Conservation (phyloP, 2,888 invertebrate species). For the Pimpla rufipes region DNA sequence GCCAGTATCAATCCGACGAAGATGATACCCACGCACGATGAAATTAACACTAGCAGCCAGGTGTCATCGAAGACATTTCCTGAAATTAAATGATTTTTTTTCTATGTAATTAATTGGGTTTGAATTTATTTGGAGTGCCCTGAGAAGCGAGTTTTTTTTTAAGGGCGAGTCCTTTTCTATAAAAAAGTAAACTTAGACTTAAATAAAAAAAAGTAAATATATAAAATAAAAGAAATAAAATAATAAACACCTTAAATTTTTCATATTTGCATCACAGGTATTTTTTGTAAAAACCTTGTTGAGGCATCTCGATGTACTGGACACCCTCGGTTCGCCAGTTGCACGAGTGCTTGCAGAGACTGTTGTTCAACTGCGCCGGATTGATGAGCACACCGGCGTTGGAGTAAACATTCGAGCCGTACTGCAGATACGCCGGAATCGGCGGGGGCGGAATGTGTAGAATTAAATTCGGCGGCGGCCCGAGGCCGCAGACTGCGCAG, state of each 20-base stretch:
- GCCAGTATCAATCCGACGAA: constrained; percentile 92
- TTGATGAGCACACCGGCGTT: constrained; percentile 77
- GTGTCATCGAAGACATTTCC: constrained; percentile 90
- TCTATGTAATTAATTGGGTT: neutral
- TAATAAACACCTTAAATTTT: neutral
- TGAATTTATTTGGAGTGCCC: neutral
- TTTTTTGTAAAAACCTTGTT: constrained; percentile 87
- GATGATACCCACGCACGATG: constrained; percentile 92
- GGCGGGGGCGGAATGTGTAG: constrained; percentile 95
- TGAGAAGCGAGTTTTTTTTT: too few relatives aligned
- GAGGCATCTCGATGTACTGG: constrained; percentile 93
- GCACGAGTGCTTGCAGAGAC: constrained; percentile 82
- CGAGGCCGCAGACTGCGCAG: constrained; percentile 86
- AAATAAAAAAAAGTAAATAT: neutral
- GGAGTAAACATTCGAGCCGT: constrained; percentile 81
- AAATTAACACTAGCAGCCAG: constrained; percentile 93
- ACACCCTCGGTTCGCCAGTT: constrained; percentile 87
- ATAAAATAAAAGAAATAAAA: too few relatives aligned
- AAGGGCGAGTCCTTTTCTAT: too few relatives aligned
- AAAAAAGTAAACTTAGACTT: neutral
- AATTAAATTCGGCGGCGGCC: constrained; percentile 93
- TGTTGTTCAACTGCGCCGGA: constrained; percentile 80
- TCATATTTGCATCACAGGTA: too few relatives aligned
- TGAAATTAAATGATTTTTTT: constrained; percentile 76
- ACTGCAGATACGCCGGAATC: constrained; percentile 91